Percentiles rank a stretch among this genome's conserved stretches.
Evolutionary conservation across 2,113 vertebrate genomes (phyloP).

Genomic region (Ictalurus punctatus): DNA sequence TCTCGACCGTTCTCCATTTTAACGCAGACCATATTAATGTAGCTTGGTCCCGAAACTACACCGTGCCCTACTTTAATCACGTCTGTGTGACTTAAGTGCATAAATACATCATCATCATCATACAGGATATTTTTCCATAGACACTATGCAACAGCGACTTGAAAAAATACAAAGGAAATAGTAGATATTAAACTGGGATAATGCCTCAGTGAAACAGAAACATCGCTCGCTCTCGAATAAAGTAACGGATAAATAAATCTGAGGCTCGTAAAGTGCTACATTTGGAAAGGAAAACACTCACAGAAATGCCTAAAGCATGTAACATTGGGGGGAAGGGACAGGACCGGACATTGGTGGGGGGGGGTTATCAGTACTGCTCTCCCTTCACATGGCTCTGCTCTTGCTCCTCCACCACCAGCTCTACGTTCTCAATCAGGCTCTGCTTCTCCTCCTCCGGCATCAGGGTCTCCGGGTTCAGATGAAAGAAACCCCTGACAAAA

Average conservation of each 20-base stretch:
- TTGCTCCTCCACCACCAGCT: constrained; percentile 57
- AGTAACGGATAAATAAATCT: background rate
- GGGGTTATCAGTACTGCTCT: constrained; percentile 6
- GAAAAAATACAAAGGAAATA: background rate
- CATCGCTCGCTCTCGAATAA: background rate
- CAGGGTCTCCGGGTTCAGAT: constrained; percentile 65
- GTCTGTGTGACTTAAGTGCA: background rate
- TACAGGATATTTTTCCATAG: background rate
- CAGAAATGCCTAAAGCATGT: constrained; percentile 25
- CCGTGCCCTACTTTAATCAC: background rate
- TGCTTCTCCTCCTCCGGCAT: constrained; percentile 72
- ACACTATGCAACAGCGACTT: background rate
- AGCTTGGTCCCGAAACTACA: background rate
- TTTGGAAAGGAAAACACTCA: constrained; percentile 23
- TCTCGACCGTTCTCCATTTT: background rate
- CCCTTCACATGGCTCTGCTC: constrained; percentile 56
- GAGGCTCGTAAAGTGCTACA: constrained; percentile 43
- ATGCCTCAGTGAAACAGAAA: background rate
- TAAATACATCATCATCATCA: background rate
- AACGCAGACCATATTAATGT: background rate
- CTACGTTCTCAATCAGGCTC: constrained; percentile 67
- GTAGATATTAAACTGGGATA: background rate
- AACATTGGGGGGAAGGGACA: background rate
- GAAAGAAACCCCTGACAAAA: constrained; percentile 64
- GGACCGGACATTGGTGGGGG: background rate